Conservation (phyloP, 2,888 invertebrate species). For the Drosophila tanythrix region DNA sequence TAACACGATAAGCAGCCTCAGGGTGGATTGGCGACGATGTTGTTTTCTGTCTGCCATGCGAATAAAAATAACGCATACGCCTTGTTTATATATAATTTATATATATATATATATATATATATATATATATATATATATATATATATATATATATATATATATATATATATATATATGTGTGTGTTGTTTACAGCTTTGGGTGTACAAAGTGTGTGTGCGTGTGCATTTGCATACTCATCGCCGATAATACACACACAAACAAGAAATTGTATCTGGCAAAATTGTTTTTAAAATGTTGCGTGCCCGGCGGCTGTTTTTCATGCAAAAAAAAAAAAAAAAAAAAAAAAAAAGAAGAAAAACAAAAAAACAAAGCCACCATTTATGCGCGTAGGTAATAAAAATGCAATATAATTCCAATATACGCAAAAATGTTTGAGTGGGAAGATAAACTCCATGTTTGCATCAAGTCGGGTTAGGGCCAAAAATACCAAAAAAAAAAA, state of each 20-base stretch:
- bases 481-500: slow-evolving; percentile 3
- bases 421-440: slow-evolving; percentile 34
- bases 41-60: slow-evolving; percentile 58
- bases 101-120: slow-evolving; percentile 21
- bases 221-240: slow-evolving; percentile 64
- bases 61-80: slow-evolving; percentile 78
- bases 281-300: slow-evolving; percentile 77
- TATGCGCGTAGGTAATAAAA: slow-evolving; percentile 69
- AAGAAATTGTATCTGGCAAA: slow-evolving; percentile 67
- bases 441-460: slow-evolving; percentile 48
- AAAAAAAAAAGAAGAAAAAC: background rate
- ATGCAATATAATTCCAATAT: slow-evolving; percentile 78
- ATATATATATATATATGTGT: slow-evolving; percentile 6
- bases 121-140: too few species aligned
- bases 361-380: slow-evolving; percentile 19
- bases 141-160: slow-evolving; percentile 10
- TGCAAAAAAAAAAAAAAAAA: slow-evolving; percentile 33
- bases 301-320: slow-evolving; percentile 60
- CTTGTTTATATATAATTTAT: slow-evolving; percentile 35
- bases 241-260: slow-evolving; percentile 63
- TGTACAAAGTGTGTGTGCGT: slow-evolving; percentile 4
- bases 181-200: slow-evolving; percentile 28
- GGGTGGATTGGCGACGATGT: slow-evolving; percentile 39
- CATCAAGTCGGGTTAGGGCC: slow-evolving; percentile 21
- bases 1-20: slow-evolving; percentile 72